phyloP scores from a whole-genome alignment of 2,797 vertebrate genomes.

The Platalea minor region DNA sequence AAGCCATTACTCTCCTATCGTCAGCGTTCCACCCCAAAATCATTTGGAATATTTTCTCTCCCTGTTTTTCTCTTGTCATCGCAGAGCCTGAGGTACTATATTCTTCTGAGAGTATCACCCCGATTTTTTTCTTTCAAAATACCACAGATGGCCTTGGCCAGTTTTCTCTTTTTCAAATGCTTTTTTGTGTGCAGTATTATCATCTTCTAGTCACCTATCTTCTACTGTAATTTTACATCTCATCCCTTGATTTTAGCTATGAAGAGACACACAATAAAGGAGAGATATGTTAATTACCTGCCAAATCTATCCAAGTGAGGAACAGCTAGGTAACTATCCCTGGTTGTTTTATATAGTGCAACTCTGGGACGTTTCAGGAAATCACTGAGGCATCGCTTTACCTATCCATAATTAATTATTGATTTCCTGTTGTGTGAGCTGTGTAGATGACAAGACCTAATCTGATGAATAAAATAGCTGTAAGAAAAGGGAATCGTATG shows the following conservation, averaged over 20 bases:
- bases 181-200: not conserved
- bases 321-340: not conserved
- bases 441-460: constrained; percentile 40
- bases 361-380: not conserved
- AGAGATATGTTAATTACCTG: not conserved
- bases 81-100: not conserved
- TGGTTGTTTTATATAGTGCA: not conserved
- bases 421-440: constrained; percentile 66
- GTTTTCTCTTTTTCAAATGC: not conserved
- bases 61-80: not conserved
- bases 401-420: constrained; percentile 71
- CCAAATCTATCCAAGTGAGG: not conserved
- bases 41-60: not conserved
- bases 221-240: not conserved
- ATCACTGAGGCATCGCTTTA: constrained; percentile 38
- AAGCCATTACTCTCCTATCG: constrained; percentile 6
- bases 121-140: not conserved
- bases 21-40: not conserved
- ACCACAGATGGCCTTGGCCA: not conserved
- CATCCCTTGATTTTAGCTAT: not conserved
- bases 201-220: not conserved
- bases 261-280: not conserved
- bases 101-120: not conserved
- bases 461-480: constrained; percentile 36
- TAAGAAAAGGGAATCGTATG: constrained; percentile 29